Evolutionary conservation across 2,113 vertebrate species (phyloP).

Genomic region (Sinocyclocheilus anshuiensis): DNA sequence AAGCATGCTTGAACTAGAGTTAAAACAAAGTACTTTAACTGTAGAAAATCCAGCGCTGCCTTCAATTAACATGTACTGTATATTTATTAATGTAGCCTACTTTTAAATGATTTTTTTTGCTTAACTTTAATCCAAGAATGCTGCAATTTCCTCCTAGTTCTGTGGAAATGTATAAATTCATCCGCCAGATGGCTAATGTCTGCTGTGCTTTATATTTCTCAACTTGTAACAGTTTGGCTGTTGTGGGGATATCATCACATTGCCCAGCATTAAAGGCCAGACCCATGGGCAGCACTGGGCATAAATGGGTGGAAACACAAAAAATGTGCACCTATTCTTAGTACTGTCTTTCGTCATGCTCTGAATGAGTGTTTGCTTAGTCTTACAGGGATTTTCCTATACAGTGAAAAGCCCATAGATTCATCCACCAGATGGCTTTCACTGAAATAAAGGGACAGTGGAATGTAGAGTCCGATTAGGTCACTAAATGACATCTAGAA

Average conservation of each 20-base stretch:
- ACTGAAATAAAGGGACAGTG: constrained; percentile 26
- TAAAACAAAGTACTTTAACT: too few species aligned
- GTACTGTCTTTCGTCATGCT: constrained; percentile 6
- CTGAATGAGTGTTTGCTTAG: constrained; percentile 15
- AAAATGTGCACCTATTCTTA: neutral
- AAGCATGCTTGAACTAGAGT: too few species aligned
- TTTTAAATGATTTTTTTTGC: neutral
- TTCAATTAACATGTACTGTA: too few species aligned
- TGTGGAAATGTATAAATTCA: constrained; percentile 43
- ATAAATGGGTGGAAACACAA: neutral
- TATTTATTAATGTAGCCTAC: neutral
- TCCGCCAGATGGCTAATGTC: constrained; percentile 61
- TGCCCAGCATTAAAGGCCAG: neutral
- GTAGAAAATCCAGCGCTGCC: too few species aligned
- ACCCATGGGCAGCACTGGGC: neutral
- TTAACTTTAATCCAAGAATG: neutral
- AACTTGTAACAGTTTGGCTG: neutral
- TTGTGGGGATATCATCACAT: neutral
- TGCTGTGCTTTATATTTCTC: neutral
- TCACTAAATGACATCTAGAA: constrained; percentile 29
- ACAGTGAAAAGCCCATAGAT: neutral
- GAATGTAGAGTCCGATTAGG: constrained; percentile 19
- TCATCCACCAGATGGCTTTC: neutral
- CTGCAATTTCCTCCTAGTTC: constrained; percentile 35
- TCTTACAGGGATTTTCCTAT: neutral